Base-by-base conservation (phyloP, 2,113 vertebrate genomes). In the Dissostichus mawsoni region DNA sequence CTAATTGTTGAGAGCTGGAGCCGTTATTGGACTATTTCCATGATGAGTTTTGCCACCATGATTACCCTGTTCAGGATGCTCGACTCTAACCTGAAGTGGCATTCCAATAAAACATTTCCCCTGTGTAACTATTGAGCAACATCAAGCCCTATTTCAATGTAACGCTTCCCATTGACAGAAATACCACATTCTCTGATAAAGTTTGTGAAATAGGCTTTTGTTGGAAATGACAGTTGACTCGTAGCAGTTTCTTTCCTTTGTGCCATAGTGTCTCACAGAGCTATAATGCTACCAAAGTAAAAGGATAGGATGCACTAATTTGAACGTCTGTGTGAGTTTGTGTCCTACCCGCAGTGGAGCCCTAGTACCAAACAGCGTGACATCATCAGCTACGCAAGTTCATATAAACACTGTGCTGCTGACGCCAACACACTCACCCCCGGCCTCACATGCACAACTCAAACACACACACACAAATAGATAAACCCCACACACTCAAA, bases 71-170 rank as follows among this genome's bases (percentile, higher is more conserved):
- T 62, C 29, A 51, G 52, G 59, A 66, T 12, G 62, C 50, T 48
- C 29, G 33, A 74, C 62, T 72, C 50, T 79, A 83, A 90, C 71
- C 69, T 63, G 57, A 83, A 71, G 59, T 47, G 69, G 59, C 80
- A 84, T 25, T 83, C 11, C 53, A 87, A 92, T 87, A 63, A 86
- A 44, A 86, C 69, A 74, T 6, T 14, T 78, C 47, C 55, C 76
- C 61, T 7, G 48, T 51, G 33, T 18, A 33, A 76, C 16, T 59
- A 53, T 8, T 62, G 53, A 74, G 29, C 58, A 52, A 52, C 0
- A 0, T 47, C 41, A 72, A 16, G 17, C 58, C 4, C 29, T 18
- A 11, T 51, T 62, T 69, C 73, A 84, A 36, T 58, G 64, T 20
- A 52, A 59, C 56, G 25, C 53, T 23, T 53, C 51, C 45, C 23